Percentiles rank a stretch among this genome's conserved stretches.
phyloP scores from a whole-genome alignment of 1,140 invertebrate species.

The Pachyrhynchus sulphureomaculatus region DNA sequence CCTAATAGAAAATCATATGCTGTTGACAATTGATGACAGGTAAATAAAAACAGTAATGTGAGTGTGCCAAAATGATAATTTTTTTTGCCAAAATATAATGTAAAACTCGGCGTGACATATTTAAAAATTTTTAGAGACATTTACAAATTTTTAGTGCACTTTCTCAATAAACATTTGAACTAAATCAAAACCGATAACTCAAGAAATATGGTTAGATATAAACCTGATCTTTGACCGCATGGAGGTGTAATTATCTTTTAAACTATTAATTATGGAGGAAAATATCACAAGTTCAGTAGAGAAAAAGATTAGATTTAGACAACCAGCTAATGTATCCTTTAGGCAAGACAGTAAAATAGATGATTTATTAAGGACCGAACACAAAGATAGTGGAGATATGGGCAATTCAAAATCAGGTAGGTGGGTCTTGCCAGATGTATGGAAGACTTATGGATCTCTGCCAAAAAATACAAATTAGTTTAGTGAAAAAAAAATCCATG shows the following conservation, averaged over 20 bases:
- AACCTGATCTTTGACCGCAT: neutral
- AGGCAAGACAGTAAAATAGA: neutral
- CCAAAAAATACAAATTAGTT: neutral
- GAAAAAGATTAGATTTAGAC: conserved; percentile 5
- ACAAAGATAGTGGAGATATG: neutral
- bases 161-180: no score
- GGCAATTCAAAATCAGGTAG: neutral
- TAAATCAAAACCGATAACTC: no score
- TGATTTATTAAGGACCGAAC: neutral
- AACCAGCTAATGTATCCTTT: neutral
- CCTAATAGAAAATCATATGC: no score
- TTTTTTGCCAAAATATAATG: no score
- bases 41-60: no score
- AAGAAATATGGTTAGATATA: neutral
- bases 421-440: conserved; percentile 5
- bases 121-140: no score
- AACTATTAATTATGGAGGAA: neutral
- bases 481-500: no score
- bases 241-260: conserved; percentile 1
- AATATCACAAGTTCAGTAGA: neutral
- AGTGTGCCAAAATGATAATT: no score
- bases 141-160: no score
- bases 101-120: no score
- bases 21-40: no score
- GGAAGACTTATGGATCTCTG: conserved; percentile 20